phyloP scores from a whole-genome alignment of 2,797 vertebrate genomes.

The Epinephelus awoara region DNA sequence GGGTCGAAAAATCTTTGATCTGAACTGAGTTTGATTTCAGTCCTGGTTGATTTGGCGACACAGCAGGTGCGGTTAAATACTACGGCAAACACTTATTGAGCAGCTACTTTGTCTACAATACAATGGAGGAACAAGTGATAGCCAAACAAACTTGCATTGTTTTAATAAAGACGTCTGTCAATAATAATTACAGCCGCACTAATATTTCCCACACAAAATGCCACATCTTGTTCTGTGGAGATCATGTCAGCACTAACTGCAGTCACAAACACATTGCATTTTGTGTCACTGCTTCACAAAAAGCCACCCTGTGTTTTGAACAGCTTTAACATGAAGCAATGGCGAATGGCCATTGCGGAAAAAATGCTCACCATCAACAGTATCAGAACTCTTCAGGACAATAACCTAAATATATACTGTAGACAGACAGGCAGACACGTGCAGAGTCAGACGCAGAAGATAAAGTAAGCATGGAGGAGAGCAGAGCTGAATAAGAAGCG shows the following conservation, averaged over 20 bases:
- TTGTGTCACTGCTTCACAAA: no score
- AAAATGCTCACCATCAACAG: not conserved
- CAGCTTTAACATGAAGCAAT: not conserved
- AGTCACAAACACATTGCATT: no score
- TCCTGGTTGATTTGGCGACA: no score
- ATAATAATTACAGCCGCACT: not conserved
- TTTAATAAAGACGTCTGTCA: not conserved
- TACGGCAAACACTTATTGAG: not conserved
- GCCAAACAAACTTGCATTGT: not conserved
- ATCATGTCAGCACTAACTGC: no score
- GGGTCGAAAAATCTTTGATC: no score
- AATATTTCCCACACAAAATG: not conserved
- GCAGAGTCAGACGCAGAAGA: not conserved
- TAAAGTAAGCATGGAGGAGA: constrained; percentile 1
- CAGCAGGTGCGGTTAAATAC: no score
- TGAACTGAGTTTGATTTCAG: no score
- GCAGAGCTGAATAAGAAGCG: not conserved
- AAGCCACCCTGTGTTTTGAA: not conserved
- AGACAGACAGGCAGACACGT: not conserved
- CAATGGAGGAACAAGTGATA: not conserved
- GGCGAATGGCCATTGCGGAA: not conserved
- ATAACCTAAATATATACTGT: not conserved
- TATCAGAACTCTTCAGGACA: not conserved
- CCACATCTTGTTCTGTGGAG: no score
- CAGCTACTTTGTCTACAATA: not conserved